Evolutionary conservation across 2,113 vertebrate genomes (phyloP), one percentile per base, ranked within the genome.

Genomic region (Cyanoderma ruficeps): DNA sequence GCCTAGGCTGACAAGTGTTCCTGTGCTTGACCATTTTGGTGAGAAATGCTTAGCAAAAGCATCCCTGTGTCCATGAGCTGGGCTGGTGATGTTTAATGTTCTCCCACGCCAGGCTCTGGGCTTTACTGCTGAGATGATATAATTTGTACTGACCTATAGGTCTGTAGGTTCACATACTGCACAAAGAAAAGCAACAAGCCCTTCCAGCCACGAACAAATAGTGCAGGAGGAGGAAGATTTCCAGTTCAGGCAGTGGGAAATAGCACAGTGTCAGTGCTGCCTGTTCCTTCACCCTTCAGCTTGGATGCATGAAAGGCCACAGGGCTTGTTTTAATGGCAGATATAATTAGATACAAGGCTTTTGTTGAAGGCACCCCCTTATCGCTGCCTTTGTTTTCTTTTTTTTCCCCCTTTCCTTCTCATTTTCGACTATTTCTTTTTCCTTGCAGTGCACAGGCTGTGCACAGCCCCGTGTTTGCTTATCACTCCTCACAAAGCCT

Each of bases 271-370:
- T 60, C 67, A 57, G 70, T 61, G 59, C 27, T 77, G 64, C 30
- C n/a, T 7, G 9, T 47, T 67, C 68, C 71, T 88, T 83, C 53
- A 60, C 39, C 68, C 3, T 0, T 86, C 68, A 67, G 47, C 49
- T 78, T 65, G 30, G 59, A 28, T 7, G 37, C 68, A 63, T 80
- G 63, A 74, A 83, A 92, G 41, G 64, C 76, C 80, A 64, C 41
- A 57, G 64, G 90, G 49, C 76, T 92, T 84, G 76, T 78, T 91
- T 92, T 83, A 93, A 81, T 30, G 50, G 64, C 0, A 30, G 76
- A 44, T 87, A 75, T 56, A 89, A 94, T 94, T 76, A 96, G 92
- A 78, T 27, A 46, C 42, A 72, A 93, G 7, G 23, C 50, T 77
- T 88, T 80, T 0, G 0, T 31, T 70, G 27, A 86, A 85, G 39